Percentiles rank a stretch among this genome's conserved stretches.
These are phyloP conservation scores for Chaetophractus vellerosus DNA, from an alignment of 2,797 vertebrate genomes.

Conservation along the genomic window DNA sequence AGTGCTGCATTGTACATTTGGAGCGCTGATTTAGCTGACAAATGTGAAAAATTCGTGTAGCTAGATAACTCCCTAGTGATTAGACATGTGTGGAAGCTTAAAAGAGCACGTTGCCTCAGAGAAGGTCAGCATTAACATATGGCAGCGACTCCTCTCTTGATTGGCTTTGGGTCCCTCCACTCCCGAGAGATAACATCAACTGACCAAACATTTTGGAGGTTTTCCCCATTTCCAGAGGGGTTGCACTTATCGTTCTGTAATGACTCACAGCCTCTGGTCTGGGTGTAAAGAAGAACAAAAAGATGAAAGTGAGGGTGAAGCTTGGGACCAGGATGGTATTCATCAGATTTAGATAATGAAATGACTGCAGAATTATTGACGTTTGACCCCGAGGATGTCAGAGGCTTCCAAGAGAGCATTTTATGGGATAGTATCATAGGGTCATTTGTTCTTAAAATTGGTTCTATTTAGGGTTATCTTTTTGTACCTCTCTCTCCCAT, in stretches of 20 bases:
- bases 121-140: constrained; percentile 77
- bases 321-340: not conserved
- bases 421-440: not conserved
- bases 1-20: constrained; percentile 84
- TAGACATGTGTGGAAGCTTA: constrained; percentile 74
- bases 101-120: constrained; percentile 47
- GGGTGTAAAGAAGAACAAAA: not conserved
- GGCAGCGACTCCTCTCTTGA: not conserved
- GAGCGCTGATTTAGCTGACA: constrained; percentile 84
- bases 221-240: not conserved
- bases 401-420: constrained; percentile 7
- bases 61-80: constrained; percentile 82
- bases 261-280: not conserved
- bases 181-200: not conserved
- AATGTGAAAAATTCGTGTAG: constrained; percentile 84
- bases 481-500: not conserved
- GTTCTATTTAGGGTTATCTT: constrained; percentile 45
- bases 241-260: not conserved
- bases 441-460: constrained; percentile 54
- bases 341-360: not conserved
- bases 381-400: not conserved
- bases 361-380: not conserved
- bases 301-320: not conserved
- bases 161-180: not conserved
- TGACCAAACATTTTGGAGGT: not conserved